Evolutionary conservation across 1,140 invertebrate genomes (phyloP).

Genomic region (Formica exsecta): DNA sequence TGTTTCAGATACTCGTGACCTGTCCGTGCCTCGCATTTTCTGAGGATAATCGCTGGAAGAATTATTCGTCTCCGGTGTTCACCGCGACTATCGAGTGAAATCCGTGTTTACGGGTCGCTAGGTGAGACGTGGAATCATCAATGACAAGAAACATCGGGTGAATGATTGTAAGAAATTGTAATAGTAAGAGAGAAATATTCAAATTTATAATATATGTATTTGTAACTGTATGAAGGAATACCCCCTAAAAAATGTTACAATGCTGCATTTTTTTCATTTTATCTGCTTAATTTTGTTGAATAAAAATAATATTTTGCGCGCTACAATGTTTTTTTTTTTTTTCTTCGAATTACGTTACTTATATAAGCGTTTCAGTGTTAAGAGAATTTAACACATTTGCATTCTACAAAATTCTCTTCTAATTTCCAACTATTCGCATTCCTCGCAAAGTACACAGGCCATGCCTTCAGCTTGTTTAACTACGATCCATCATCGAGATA

Average conservation of each 20-base stretch:
- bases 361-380: no score
- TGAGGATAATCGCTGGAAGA: slow-evolving; percentile 27
- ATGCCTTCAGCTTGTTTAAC: slow-evolving; percentile 22
- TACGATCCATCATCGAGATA: slow-evolving; percentile 54
- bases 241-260: neutral
- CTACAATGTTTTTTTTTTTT: no score
- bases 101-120: slow-evolving; percentile 45
- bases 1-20: slow-evolving; percentile 43
- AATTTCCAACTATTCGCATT: neutral
- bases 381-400: neutral
- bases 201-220: neutral
- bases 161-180: slow-evolving; percentile 13
- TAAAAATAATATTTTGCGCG: neutral
- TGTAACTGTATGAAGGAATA: neutral
- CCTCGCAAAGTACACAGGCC: neutral
- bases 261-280: neutral
- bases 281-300: neutral
- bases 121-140: neutral
- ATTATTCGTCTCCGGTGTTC: slow-evolving; percentile 32
- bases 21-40: slow-evolving; percentile 38
- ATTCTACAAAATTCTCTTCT: neutral
- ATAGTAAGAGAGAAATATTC: neutral
- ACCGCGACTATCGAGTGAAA: slow-evolving; percentile 22
- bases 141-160: neutral
- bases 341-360: neutral